These are phyloP conservation scores for Saguinus oedipus DNA, from an alignment of 2,797 vertebrate species.

Conservation along the genomic window DNA sequence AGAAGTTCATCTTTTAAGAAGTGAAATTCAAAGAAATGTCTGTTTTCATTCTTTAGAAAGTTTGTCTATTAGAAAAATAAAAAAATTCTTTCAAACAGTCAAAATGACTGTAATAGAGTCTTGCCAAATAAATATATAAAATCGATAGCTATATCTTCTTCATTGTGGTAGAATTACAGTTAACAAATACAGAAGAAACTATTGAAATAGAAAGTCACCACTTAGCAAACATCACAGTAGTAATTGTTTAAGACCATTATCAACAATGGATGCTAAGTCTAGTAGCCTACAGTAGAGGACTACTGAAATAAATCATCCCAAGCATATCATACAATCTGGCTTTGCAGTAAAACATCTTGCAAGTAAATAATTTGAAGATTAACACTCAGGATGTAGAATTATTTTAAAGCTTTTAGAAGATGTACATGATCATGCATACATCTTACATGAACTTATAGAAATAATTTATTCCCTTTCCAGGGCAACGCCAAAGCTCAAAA, in stretches of 20 bases:
- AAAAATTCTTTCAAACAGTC: not conserved
- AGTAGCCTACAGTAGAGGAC: not conserved
- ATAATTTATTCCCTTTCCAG: not conserved
- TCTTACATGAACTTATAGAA: slow-evolving; percentile 34
- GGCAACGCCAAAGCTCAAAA: not conserved
- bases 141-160: not conserved
- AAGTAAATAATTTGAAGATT: slow-evolving; percentile 30
- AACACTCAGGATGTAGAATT: not conserved
- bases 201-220: not conserved
- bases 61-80: not conserved
- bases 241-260: not conserved
- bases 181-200: not conserved
- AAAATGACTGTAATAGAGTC: not conserved
- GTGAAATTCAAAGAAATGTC: slow-evolving; percentile 20
- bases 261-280: not conserved
- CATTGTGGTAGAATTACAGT: not conserved
- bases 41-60: not conserved
- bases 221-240: not conserved
- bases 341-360: not conserved
- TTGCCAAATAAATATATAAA: not conserved
- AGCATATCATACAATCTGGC: not conserved
- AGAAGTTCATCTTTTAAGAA: slow-evolving; percentile 39
- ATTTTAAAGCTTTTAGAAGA: slow-evolving; percentile 4
- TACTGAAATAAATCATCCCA: not conserved
- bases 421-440: not conserved